Evolutionary conservation across 2,797 vertebrate species (phyloP), one percentile per base, ranked within the genome.

Genomic region (Bufotes viridis): DNA sequence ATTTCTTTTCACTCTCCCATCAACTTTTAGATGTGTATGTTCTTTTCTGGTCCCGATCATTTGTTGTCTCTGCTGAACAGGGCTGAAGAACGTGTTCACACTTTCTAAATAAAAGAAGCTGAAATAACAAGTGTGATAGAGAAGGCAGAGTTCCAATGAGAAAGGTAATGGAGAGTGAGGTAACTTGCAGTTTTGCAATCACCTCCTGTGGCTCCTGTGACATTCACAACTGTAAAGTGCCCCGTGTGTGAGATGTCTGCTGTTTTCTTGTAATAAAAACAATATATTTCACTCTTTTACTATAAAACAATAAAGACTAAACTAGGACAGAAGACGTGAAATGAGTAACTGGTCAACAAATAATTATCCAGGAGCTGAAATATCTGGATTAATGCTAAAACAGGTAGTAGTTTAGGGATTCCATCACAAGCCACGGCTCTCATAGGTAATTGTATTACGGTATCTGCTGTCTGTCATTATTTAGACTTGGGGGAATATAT

Each of bases 111-210:
- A 78, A 78, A 78, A 78, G 22, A 78, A 78, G 8, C 75, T 55
- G 72, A 78, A 55, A 78, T 78, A 78, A 78, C 20, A 78, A 78
- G 51, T 78, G 51, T n/a, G 75, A 55, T 14, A 55, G 22, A 51
- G 51, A 78, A 78, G 34, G 49, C 75, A 7, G 75, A 13, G 51
- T 78, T 22, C 49, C 51, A 24, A 78, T 55, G 49, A 24, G 75
- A 78, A 55, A 24, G 49, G 55, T 78, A 55, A 78, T 78, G 22
- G 75, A 78, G 75, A 78, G 75, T 24, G 20, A 24, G 49, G 75
- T 78, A 78, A 78, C 75, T 78, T 55, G 75, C 4, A 55, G 75
- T 24, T 78, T 78, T 55, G 75, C 75, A 78, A 55, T 55, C 49
- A 78, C 75, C 55, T 80, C 55, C 78, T 34, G 57, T 80, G 29